A percentile compares a stretch with the other conserved stretches of the same genome.
These are phyloP conservation scores for Peromyscus maniculatus DNA, from an alignment of 2,113 vertebrate species.

Conservation along the genomic window DNA sequence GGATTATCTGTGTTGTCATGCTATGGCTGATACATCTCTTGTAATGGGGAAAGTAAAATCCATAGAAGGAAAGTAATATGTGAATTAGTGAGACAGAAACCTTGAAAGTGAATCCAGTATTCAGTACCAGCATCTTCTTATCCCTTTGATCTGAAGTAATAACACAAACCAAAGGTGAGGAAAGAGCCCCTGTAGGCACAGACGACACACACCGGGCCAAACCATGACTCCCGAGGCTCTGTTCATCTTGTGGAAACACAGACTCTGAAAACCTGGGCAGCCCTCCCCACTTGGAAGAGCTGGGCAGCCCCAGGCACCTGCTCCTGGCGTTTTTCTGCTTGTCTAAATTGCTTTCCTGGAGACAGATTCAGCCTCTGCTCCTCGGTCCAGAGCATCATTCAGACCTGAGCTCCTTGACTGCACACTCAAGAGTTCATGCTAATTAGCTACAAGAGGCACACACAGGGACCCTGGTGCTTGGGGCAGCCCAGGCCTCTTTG, in stretches of 20 bases:
- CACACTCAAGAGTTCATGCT: neutral
- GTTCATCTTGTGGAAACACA: constrained; percentile 36
- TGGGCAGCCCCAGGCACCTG: neutral
- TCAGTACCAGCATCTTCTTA: neutral
- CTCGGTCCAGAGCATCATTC: neutral
- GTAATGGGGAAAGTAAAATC: constrained; percentile 43
- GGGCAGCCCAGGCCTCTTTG: neutral
- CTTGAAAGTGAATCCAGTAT: neutral
- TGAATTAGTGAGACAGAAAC: neutral
- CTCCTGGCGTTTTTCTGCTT: neutral
- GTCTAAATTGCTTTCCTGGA: constrained; percentile 62
- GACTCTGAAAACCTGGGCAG: neutral
- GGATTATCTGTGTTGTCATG: neutral
- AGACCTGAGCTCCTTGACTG: neutral
- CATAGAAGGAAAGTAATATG: neutral
- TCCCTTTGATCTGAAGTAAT: constrained; percentile 29
- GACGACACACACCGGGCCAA: neutral
- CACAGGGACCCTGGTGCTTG: neutral
- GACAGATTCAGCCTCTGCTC: constrained; percentile 45
- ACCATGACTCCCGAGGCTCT: neutral
- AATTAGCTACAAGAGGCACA: constrained; percentile 39
- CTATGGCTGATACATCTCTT: neutral
- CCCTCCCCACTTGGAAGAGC: neutral
- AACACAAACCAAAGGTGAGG: neutral
- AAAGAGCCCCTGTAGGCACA: neutral